A percentile compares a stretch with the other conserved stretches of the same genome.
Conservation (phyloP, 2,888 invertebrate genomes). For the Leptogaster cylindrica region DNA sequence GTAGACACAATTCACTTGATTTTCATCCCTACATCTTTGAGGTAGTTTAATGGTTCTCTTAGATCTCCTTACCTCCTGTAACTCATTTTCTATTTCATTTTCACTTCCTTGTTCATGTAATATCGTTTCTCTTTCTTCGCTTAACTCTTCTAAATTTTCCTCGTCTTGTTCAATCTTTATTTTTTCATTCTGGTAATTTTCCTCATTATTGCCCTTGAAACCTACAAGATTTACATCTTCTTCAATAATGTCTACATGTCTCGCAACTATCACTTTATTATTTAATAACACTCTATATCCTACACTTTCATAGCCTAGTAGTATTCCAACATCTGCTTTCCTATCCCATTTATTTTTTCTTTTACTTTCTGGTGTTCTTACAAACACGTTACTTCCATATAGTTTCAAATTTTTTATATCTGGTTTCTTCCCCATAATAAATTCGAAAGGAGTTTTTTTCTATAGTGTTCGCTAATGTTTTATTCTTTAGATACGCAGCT, state of each 20-base stretch:
- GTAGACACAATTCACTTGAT: conserved; percentile 49
- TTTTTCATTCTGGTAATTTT: conserved; percentile 40
- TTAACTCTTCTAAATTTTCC: too few relatives aligned
- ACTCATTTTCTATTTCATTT: conserved; percentile 40
- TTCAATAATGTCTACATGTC: conserved; percentile 48
- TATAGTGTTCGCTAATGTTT: conserved; percentile 33
- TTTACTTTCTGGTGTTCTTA: conserved; percentile 21
- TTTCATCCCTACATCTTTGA: conserved; percentile 47
- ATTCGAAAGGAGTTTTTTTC: conserved; percentile 40
- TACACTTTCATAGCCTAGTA: conserved; percentile 30
- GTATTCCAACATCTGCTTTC: conserved; percentile 33
- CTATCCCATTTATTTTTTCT: conserved; percentile 35
- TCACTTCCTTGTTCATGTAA: conserved; percentile 44
- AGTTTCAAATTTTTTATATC: conserved; percentile 21
- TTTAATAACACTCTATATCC: conserved; percentile 35
- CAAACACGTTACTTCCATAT: conserved; percentile 40
- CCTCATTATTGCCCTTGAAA: conserved; percentile 45
- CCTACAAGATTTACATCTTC: conserved; percentile 48
- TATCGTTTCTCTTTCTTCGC: too few relatives aligned
- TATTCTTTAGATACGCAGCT: conserved; percentile 43
- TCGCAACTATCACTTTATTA: conserved; percentile 28
- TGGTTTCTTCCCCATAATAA: conserved; percentile 28
- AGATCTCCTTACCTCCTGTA: too few relatives aligned
- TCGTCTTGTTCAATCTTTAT: too few relatives aligned
- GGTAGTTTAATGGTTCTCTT: too few relatives aligned